Evolutionary conservation across 2,797 vertebrate species (phyloP).

Genomic region (Alauda arvensis): DNA sequence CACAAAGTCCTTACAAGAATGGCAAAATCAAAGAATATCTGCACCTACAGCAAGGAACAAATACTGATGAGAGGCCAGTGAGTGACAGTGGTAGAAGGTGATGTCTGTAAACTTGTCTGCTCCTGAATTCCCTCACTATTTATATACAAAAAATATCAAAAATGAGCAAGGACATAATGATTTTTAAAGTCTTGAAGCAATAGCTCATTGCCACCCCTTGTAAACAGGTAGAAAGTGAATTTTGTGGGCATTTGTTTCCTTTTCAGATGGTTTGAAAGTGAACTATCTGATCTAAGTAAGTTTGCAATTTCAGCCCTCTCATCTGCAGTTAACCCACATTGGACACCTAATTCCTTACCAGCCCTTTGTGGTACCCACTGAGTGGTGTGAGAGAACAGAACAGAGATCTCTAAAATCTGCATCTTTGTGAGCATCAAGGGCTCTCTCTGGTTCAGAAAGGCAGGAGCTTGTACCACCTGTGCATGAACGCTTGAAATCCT

Average conservation of each 20-base stretch:
- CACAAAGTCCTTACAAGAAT: not conserved
- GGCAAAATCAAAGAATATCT: constrained; percentile 39
- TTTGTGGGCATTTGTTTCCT: not conserved
- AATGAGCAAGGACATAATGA: not conserved
- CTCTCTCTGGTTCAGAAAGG: not conserved
- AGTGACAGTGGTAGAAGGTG: not conserved
- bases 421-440: not conserved
- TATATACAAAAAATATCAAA: not conserved
- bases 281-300: not conserved
- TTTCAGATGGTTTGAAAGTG: not conserved
- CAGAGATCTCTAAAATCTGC: not conserved
- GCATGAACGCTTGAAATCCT: not conserved
- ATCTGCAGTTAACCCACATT: not conserved
- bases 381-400: not conserved
- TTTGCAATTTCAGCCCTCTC: not conserved
- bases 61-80: not conserved
- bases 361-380: not conserved
- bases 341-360: not conserved
- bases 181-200: constrained; percentile 28
- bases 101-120: constrained; percentile 43
- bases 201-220: constrained; percentile 36
- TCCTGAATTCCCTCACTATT: constrained; percentile 29
- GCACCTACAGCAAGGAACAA: constrained; percentile 31
- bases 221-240: not conserved
- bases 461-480: not conserved